Evolutionary conservation across 2,888 invertebrate species (phyloP).

Genomic region (Heliconius hortense): DNA sequence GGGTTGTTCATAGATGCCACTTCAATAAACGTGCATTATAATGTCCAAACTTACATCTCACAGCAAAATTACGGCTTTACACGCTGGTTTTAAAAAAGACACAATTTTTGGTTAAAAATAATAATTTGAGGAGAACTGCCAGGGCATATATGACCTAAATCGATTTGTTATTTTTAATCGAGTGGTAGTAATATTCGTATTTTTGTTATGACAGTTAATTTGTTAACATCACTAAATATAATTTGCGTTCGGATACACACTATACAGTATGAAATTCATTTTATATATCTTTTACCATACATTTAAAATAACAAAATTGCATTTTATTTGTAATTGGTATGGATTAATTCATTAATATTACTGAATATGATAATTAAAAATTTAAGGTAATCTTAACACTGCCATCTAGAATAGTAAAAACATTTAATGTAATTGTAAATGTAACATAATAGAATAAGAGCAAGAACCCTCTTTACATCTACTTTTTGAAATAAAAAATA

Average conservation of each 20-base stretch:
- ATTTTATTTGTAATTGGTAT: not conserved
- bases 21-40: too few species aligned
- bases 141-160: too few species aligned
- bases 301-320: not conserved
- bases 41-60: too few species aligned
- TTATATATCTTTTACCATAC: not conserved
- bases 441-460: not conserved
- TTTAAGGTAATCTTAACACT: not conserved
- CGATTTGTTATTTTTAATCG: not conserved
- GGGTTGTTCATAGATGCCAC: too few species aligned
- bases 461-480: not conserved
- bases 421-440: not conserved
- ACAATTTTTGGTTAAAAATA: too few species aligned
- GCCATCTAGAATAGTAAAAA: not conserved
- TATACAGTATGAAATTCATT: not conserved
- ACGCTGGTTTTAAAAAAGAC: too few species aligned
- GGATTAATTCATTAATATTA: not conserved
- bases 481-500: not conserved
- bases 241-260: slow-evolving; percentile 1
- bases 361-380: not conserved
- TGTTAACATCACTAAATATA: not conserved
- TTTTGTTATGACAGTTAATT: not conserved
- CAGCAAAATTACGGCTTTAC: too few species aligned
- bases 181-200: not conserved
- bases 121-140: too few species aligned